Evolutionary conservation across 2,113 vertebrate genomes (phyloP).

Genomic region (Scophthalmus maximus): DNA sequence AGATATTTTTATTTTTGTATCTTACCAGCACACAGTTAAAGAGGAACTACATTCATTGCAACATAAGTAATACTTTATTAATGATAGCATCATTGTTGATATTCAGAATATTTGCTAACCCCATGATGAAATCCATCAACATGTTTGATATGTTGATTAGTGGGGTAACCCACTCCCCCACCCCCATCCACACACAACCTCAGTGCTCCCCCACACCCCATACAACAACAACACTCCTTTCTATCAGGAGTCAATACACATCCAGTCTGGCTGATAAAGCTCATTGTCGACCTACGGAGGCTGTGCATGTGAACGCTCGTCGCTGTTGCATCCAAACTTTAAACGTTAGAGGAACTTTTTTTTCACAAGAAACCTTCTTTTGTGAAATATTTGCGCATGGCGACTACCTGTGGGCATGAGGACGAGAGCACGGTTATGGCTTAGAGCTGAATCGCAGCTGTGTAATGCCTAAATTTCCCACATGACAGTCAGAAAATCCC

Average conservation of each 20-base stretch:
- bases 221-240: constrained; percentile 6
- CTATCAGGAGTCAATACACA: constrained; percentile 26
- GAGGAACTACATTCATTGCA: not conserved
- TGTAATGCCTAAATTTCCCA: no score
- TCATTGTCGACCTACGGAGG: constrained; percentile 5
- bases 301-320: not conserved
- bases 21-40: not conserved
- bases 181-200: not conserved
- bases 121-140: not conserved
- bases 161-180: not conserved
- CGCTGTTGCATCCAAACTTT: not conserved
- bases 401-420: no score
- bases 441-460: not conserved
- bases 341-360: not conserved
- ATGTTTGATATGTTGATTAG: not conserved
- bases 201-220: not conserved
- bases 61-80: not conserved
- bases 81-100: not conserved
- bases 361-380: not conserved
- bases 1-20: no score
- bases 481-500: no score
- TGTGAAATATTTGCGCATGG: not conserved
- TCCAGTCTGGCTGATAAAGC: constrained; percentile 10
- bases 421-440: not conserved
- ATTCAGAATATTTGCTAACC: no score